phyloP scores from a whole-genome alignment of 2,113 vertebrate genomes.

The Anhinga rufa region DNA sequence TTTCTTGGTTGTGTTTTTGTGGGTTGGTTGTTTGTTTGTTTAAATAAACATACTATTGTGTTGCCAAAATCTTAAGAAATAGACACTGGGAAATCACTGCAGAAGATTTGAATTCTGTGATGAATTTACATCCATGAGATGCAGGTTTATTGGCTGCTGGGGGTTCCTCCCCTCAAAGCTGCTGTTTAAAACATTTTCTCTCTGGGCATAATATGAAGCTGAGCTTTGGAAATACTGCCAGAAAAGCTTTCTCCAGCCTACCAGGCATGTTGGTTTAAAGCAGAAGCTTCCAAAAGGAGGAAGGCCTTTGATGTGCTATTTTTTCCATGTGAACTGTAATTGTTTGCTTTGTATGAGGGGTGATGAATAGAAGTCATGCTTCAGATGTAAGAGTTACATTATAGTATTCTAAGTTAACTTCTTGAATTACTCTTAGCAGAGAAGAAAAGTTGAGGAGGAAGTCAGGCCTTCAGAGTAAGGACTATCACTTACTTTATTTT shows the following conservation, averaged over 20 bases:
- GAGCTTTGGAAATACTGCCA: constrained; percentile 21
- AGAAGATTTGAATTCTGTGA: background rate
- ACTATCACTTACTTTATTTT: background rate
- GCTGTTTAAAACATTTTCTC: background rate
- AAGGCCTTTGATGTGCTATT: constrained; percentile 48
- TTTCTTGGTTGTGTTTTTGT: background rate
- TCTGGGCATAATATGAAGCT: constrained; percentile 6
- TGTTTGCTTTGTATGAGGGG: constrained; percentile 11
- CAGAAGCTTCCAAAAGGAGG: constrained; percentile 43
- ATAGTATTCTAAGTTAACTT: background rate
- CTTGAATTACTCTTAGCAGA: background rate
- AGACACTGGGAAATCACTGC: background rate
- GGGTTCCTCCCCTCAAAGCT: background rate
- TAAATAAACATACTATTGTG: background rate
- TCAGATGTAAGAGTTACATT: background rate
- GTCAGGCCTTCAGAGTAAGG: background rate
- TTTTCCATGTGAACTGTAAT: constrained; percentile 46
- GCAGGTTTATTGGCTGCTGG: background rate
- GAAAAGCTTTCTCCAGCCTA: constrained; percentile 17
- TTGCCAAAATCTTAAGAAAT: background rate
- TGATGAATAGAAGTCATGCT: constrained; percentile 22
- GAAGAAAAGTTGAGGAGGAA: background rate
- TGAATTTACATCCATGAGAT: background rate
- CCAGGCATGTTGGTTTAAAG: constrained; percentile 42
- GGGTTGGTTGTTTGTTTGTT: too few relatives aligned